These are phyloP conservation scores for Drosophila arizonae DNA, from an alignment of 1,140 invertebrate genomes.

Conservation along the genomic window DNA sequence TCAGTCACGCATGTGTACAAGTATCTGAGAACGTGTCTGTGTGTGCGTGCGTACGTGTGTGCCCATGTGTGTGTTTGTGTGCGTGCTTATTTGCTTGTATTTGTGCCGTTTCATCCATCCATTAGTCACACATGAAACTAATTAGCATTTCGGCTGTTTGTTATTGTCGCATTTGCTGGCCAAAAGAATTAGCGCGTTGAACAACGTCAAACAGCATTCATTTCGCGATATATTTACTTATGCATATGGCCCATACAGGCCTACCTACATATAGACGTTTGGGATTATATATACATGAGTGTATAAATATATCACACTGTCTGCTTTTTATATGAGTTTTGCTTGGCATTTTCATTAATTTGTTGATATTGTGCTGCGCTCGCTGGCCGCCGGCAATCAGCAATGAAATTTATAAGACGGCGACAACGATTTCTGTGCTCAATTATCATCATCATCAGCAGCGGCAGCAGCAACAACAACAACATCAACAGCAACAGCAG, in stretches of 20 bases:
- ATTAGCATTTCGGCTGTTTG: conserved; percentile 81
- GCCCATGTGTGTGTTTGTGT: conserved; percentile 17
- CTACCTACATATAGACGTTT: conserved; percentile 17
- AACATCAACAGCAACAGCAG: conserved; percentile 8
- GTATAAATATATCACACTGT: conserved; percentile 35
- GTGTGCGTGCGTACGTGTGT: conserved; percentile 1
- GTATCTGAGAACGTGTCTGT: conserved; percentile 14
- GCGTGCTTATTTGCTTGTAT: conserved; percentile 33
- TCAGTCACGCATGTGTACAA: conserved; percentile 71
- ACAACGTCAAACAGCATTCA: conserved; percentile 64
- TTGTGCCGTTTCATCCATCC: conserved; percentile 73
- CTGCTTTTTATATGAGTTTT: conserved; percentile 57
- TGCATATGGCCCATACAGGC: conserved; percentile 27
- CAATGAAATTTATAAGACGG: conserved; percentile 70
- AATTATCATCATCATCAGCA: conserved; percentile 59
- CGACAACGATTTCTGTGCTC: conserved; percentile 53
- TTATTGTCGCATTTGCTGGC: conserved; percentile 80
- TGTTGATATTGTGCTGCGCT: conserved; percentile 60
- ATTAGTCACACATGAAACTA: conserved; percentile 83
- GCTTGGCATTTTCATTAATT: conserved; percentile 70
- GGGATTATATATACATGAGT: conserved; percentile 27
- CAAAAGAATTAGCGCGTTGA: conserved; percentile 77
- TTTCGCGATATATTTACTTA: conserved; percentile 36
- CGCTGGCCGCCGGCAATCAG: conserved; percentile 68
- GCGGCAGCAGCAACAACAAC: conserved; percentile 4